Evolutionary conservation across 1,140 invertebrate species (phyloP).

Genomic region (Drosophila parabipectinata): DNA sequence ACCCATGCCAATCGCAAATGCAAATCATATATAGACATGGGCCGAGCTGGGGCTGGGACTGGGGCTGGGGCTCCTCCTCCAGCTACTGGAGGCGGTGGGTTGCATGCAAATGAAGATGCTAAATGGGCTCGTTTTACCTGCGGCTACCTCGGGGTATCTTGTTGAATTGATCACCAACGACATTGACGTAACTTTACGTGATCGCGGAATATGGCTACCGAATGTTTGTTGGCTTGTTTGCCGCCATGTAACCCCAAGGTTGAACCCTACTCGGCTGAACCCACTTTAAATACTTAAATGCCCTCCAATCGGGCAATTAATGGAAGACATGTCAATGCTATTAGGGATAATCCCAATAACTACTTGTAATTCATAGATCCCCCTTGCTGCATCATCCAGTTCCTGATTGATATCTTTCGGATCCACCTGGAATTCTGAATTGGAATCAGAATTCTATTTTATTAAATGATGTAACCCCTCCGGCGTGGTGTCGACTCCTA

Average conservation of each 20-base stretch:
- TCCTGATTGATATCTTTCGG: slow-evolving; percentile 29
- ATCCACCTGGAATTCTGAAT: slow-evolving; percentile 33
- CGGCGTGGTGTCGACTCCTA: slow-evolving; percentile 6
- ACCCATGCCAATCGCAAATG: slow-evolving; percentile 38
- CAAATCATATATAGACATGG: slow-evolving; percentile 39
- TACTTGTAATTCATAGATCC: no score
- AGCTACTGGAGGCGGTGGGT: slow-evolving; percentile 13
- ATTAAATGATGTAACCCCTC: slow-evolving; percentile 28
- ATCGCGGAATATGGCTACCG: slow-evolving; percentile 33
- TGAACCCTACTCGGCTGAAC: slow-evolving; percentile 59
- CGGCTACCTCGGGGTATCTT: slow-evolving; percentile 26
- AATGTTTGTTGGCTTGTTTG: slow-evolving; percentile 22
- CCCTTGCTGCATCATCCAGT: neutral
- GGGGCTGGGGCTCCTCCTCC: slow-evolving; percentile 15
- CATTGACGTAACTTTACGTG: slow-evolving; percentile 75
- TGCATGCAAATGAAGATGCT: slow-evolving; percentile 74
- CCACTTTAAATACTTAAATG: no score
- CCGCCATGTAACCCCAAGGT: slow-evolving; percentile 51
- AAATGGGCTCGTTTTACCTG: slow-evolving; percentile 35
- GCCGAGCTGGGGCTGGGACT: slow-evolving; percentile 11
- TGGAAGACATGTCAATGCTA: neutral
- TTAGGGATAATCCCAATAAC: neutral
- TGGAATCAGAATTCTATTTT: slow-evolving; percentile 8
- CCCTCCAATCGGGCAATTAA: slow-evolving; percentile 31
- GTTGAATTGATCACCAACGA: slow-evolving; percentile 37